Conservation (phyloP, 2,113 vertebrate genomes). For the Conger conger region DNA sequence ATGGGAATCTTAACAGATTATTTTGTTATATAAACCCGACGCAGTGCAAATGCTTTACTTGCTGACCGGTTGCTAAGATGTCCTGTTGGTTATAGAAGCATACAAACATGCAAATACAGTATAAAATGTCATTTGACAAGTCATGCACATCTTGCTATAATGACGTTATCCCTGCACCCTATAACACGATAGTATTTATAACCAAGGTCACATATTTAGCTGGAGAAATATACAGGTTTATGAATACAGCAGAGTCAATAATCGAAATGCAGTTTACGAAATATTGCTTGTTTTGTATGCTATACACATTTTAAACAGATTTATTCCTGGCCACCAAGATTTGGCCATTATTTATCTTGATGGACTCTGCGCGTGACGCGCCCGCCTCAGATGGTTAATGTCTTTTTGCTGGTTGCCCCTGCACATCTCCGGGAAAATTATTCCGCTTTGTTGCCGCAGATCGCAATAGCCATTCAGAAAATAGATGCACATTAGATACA, state of each 20-base stretch:
- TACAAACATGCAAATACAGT: neutral
- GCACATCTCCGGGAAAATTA: conserved; percentile 6
- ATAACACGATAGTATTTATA: neutral
- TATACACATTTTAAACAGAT: neutral
- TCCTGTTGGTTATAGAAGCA: conserved; percentile 8
- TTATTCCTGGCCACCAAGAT: neutral
- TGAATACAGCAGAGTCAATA: neutral
- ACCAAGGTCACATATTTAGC: conserved; percentile 23
- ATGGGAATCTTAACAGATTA: conserved; percentile 46
- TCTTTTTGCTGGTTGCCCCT: conserved; percentile 19
- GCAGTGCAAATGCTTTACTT: conserved; percentile 37
- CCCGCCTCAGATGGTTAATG: conserved; percentile 2
- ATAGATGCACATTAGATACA: neutral
- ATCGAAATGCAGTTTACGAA: neutral
- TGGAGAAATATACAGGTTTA: neutral
- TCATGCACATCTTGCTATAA: neutral
- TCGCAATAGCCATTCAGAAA: neutral
- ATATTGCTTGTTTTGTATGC: neutral
- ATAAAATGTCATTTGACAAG: neutral
- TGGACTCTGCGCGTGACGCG: neutral
- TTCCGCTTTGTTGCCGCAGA: neutral
- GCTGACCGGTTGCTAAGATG: conserved; percentile 35
- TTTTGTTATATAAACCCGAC: conserved; percentile 50
- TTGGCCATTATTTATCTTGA: neutral
- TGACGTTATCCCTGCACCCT: neutral